phyloP scores from a whole-genome alignment of 2,797 vertebrate species.

The Rhyacichthys aspro region DNA sequence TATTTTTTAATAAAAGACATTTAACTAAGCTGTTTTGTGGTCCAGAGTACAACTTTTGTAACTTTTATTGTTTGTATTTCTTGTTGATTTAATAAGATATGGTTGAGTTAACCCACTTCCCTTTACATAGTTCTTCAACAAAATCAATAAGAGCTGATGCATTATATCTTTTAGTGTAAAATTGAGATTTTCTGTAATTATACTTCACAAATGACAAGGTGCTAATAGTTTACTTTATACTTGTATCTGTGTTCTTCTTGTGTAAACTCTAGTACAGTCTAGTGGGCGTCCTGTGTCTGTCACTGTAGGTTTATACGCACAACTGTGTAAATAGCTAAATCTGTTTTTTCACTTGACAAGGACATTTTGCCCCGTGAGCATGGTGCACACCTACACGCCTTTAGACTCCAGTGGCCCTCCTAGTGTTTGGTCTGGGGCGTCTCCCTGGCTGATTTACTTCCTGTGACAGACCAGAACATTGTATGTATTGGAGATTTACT shows the following conservation, averaged over 20 bases:
- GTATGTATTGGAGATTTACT: constrained; percentile 52
- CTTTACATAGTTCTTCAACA: constrained; percentile 40
- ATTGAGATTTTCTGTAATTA: constrained; percentile 21
- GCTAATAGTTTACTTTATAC: constrained; percentile 28
- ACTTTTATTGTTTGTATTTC: too few relatives aligned
- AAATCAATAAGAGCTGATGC: constrained; percentile 52
- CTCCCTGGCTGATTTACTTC: constrained; percentile 72
- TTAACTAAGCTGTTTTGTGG: too few relatives aligned
- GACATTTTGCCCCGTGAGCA: constrained; percentile 56
- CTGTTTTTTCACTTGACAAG: constrained; percentile 66
- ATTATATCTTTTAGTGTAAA: constrained; percentile 42
- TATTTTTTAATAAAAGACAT: too few relatives aligned
- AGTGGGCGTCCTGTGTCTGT: constrained; percentile 27
- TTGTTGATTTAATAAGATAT: too few relatives aligned
- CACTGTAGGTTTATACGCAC: constrained; percentile 43
- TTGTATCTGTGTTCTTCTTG: constrained; percentile 24
- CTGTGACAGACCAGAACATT: constrained; percentile 59
- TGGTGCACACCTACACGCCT: constrained; percentile 66
- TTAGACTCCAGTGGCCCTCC: constrained; percentile 65
- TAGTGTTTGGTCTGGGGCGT: constrained; percentile 73
- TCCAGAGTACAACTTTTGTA: too few relatives aligned
- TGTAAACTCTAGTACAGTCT: constrained; percentile 23
- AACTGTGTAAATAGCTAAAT: constrained; percentile 57
- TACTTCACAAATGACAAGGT: constrained; percentile 4
- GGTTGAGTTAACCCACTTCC: too few relatives aligned